Evolutionary conservation across 2,797 vertebrate genomes (phyloP).

Genomic region (Hybognathus amarus): DNA sequence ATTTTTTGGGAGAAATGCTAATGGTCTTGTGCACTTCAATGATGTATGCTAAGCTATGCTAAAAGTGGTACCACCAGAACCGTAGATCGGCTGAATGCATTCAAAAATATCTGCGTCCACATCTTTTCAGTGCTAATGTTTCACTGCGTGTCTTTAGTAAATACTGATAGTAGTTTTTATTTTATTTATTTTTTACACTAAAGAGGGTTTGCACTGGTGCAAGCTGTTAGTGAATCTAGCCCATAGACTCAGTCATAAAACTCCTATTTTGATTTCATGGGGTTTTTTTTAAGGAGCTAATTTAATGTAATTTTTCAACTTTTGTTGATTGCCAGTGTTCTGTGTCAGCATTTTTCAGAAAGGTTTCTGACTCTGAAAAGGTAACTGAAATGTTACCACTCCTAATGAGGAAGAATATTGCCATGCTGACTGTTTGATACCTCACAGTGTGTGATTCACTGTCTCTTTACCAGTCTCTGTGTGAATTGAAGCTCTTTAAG

Average conservation of each 20-base stretch:
- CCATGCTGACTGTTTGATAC: slow-evolving; percentile 21
- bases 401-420: slow-evolving; percentile 20
- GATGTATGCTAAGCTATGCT: too few species aligned
- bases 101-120: too few species aligned
- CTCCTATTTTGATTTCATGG: not conserved
- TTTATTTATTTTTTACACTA: too few species aligned
- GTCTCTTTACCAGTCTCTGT: not conserved
- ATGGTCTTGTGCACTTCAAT: too few species aligned
- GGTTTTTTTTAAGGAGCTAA: not conserved
- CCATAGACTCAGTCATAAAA: not conserved
- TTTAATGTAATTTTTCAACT: not conserved
- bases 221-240: not conserved
- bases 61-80: too few species aligned
- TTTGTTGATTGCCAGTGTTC: not conserved
- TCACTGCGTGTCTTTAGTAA: too few species aligned
- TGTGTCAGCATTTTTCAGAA: slow-evolving; percentile 4
- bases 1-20: too few species aligned
- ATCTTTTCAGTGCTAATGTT: too few species aligned
- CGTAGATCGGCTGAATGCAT: too few species aligned
- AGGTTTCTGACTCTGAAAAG: slow-evolving; percentile 11
- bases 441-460: not conserved
- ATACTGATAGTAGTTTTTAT: too few species aligned
- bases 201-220: too few species aligned
- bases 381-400: slow-evolving; percentile 14
- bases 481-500: not conserved